Percentiles rank a stretch among this genome's conserved stretches.
phyloP scores from a whole-genome alignment of 2,113 vertebrate genomes.

The Brachirus orientalis region DNA sequence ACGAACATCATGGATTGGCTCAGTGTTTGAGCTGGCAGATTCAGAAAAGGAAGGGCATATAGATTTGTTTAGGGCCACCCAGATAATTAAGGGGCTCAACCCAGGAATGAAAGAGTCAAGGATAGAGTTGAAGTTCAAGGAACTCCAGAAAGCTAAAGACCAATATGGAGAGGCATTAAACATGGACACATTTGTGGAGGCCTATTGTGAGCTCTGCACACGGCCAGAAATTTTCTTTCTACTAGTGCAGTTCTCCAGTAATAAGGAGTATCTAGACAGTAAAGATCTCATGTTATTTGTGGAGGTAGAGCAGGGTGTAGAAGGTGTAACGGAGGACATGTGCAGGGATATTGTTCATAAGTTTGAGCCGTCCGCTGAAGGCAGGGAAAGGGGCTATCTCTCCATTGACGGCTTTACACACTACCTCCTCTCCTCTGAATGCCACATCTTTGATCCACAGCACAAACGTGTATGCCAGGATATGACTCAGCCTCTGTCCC shows the following conservation, averaged over 20 bases:
- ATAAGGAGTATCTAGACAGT: conserved; percentile 92
- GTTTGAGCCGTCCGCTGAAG: conserved; percentile 91
- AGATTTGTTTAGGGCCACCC: conserved; percentile 86
- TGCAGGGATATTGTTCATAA: conserved; percentile 88
- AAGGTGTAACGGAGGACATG: conserved; percentile 88
- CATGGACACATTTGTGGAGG: conserved; percentile 88
- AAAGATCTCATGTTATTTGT: conserved; percentile 92
- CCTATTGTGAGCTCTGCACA: conserved; percentile 92
- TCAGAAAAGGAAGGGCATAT: conserved; percentile 86
- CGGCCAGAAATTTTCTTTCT: conserved; percentile 92
- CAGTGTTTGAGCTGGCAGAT: conserved; percentile 88
- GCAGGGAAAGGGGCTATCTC: conserved; percentile 87
- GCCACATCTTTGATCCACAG: conserved; percentile 92
- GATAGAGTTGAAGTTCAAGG: conserved; percentile 93
- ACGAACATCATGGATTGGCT: conserved; percentile 90
- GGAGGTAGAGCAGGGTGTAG: conserved; percentile 93
- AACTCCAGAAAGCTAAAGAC: conserved; percentile 89
- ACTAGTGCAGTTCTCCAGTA: conserved; percentile 93
- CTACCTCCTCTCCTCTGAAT: conserved; percentile 92
- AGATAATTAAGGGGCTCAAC: conserved; percentile 91
- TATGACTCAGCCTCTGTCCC: conserved; percentile 91
- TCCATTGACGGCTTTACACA: conserved; percentile 92
- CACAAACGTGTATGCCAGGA: conserved; percentile 93
- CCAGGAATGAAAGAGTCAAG: conserved; percentile 90
- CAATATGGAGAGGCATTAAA: conserved; percentile 83